Conservation (phyloP, 2,113 vertebrate genomes). For the Lepus americanus region DNA sequence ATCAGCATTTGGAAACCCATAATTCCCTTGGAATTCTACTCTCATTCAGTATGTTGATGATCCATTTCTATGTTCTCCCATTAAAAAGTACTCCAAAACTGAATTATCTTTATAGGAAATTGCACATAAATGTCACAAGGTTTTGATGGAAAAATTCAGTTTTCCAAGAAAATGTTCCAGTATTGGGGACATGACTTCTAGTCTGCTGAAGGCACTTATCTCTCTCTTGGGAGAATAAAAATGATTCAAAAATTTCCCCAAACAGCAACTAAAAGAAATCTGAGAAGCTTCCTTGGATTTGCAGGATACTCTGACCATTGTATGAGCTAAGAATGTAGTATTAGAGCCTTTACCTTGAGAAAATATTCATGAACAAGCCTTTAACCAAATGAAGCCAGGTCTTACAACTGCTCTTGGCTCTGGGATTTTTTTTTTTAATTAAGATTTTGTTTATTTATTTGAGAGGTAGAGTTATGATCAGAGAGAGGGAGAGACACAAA, state of each 20-base stretch:
- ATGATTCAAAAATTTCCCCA: background rate
- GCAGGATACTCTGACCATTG: background rate
- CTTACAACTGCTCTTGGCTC: background rate
- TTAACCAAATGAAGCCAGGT: background rate
- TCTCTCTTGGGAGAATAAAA: background rate
- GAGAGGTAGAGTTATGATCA: no score
- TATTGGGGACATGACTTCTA: background rate
- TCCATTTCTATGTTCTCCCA: background rate
- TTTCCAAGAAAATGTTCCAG: background rate
- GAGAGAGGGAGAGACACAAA: no score
- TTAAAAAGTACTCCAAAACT: background rate
- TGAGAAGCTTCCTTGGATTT: background rate
- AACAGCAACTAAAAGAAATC: background rate
- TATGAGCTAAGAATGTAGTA: background rate
- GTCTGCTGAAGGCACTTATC: background rate
- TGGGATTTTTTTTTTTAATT: background rate
- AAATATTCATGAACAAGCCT: background rate
- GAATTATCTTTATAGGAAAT: background rate
- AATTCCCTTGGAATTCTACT: background rate
- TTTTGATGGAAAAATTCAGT: background rate
- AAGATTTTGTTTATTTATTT: no score
- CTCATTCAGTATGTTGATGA: no score
- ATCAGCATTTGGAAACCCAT: background rate
- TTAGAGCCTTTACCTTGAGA: background rate
- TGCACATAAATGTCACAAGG: background rate